A percentile compares a stretch with the other conserved stretches of the same genome.
Conservation (phyloP, 53 echinoderm and acorn worm genomes). For the Henricia sp. region DNA sequence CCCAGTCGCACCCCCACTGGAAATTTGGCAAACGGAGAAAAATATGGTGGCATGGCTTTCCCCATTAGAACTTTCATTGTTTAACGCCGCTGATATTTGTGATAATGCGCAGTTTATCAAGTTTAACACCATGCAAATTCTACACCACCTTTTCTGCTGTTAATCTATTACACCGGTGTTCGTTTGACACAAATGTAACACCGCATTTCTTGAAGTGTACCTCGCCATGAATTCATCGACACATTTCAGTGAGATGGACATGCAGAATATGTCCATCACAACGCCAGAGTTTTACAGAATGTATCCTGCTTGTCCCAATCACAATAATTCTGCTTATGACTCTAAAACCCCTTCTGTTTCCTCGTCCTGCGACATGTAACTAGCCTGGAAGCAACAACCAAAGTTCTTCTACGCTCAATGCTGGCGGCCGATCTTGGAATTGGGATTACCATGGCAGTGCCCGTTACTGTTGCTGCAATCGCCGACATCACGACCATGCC, state of each 20-base stretch:
- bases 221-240: neutral
- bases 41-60: no score
- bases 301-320: neutral
- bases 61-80: no score
- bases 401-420: neutral
- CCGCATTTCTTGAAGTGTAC: no score
- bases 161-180: no score
- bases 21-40: no score
- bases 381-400: neutral
- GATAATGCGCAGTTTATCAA: no score
- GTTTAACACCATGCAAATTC: no score
- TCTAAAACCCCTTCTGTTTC: conserved; percentile 7
- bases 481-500: neutral
- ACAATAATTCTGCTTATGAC: conserved; percentile 2
- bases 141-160: no score
- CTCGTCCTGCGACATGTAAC: neutral
- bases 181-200: no score
- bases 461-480: neutral
- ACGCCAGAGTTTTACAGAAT: neutral
- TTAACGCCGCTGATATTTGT: no score
- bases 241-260: neutral
- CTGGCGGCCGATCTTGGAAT: neutral
- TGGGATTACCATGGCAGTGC: neutral
- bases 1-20: no score
- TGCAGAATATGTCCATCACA: neutral